phyloP scores from a whole-genome alignment of 2,797 vertebrate genomes.

The Typhlichthys subterraneus region DNA sequence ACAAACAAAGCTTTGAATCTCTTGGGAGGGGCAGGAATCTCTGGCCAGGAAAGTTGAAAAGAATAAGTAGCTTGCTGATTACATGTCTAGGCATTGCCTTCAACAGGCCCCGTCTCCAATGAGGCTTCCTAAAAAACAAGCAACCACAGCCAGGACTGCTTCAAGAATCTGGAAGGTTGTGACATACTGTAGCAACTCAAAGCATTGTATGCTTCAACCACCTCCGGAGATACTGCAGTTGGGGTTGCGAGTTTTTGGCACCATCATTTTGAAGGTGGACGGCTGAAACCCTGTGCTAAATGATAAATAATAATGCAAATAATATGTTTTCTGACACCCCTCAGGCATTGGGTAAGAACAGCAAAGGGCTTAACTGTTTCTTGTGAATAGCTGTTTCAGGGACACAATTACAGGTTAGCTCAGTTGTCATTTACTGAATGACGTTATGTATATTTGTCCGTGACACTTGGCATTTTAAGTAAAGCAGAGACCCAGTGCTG shows the following conservation, averaged over 20 bases:
- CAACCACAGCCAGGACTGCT: conserved; percentile 46
- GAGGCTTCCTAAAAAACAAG: conserved; percentile 42
- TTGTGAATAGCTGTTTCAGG: conserved; percentile 27
- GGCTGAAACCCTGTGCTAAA: too few species aligned
- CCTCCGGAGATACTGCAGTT: too few species aligned
- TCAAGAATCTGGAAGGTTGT: conserved; percentile 33
- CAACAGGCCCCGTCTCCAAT: conserved; percentile 41
- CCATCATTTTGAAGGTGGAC: too few species aligned
- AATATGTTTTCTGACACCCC: neutral
- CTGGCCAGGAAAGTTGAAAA: conserved; percentile 62
- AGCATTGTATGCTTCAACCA: too few species aligned
- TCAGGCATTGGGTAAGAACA: neutral
- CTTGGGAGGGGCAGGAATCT: conserved; percentile 33
- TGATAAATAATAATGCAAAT: too few species aligned
- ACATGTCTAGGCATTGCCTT: conserved; percentile 68
- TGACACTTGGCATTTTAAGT: conserved; percentile 32
- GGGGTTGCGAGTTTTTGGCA: too few species aligned
- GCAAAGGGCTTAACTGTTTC: conserved; percentile 18
- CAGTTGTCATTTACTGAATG: conserved; percentile 34
- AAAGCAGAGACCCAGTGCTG: conserved; percentile 58
- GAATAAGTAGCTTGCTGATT: conserved; percentile 63
- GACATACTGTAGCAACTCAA: neutral
- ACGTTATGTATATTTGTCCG: conserved; percentile 43
- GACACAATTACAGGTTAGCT: conserved; percentile 36
- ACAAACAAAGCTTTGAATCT: conserved; percentile 51